Evolutionary conservation across 2,797 vertebrate species (phyloP), one percentile per base, ranked within the genome.

Genomic region (Cuculus canorus): DNA sequence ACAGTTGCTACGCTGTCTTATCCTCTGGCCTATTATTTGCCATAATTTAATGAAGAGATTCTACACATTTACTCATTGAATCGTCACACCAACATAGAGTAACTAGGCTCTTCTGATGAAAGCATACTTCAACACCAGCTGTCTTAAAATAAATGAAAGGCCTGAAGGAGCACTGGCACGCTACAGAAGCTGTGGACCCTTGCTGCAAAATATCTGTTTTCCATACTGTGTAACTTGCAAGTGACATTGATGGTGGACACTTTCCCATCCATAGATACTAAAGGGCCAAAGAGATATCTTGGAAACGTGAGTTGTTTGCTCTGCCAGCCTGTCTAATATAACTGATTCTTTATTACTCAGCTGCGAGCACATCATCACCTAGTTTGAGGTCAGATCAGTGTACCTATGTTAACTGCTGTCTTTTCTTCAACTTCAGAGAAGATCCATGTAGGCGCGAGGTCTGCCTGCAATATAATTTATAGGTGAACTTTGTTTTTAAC

Each of bases 31-130:
- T 73, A 45, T 68, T 87, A 80, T 84, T 94, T 92, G 45, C 66
- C 70, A 63, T 47, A 61, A 81, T 92, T 96, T 90, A 88, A 95
- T 45, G 90, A 82, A 95, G 90, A 96, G 73, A 57, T 59, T 68
- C 77, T 78, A 69, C 71, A 71, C 76, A 60, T 94, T 79, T 50
- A 77, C 37, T 63, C 56, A 33, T 6, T 22, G 78, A 75, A 35
- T 33, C 87, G 65, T 35, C 76, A 54, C 47, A 60, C 63, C 94
- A 91, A 48, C 9, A 30, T 4, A 16, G 23, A 72, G 57, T 8
- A 75, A 33, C 25, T 28, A 48, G 66, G 52, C 16, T 43, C 30
- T 79, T 64, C 81, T 79, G 45, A 30, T 64, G 79, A 48, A 71
- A 64, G 45, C 12, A 27, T 15, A 28, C 50, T 68, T 82, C 71